Percentiles rank a stretch among this genome's conserved stretches.
phyloP scores from a whole-genome alignment of 2,888 invertebrate species.

The Cheilosia impressa region DNA sequence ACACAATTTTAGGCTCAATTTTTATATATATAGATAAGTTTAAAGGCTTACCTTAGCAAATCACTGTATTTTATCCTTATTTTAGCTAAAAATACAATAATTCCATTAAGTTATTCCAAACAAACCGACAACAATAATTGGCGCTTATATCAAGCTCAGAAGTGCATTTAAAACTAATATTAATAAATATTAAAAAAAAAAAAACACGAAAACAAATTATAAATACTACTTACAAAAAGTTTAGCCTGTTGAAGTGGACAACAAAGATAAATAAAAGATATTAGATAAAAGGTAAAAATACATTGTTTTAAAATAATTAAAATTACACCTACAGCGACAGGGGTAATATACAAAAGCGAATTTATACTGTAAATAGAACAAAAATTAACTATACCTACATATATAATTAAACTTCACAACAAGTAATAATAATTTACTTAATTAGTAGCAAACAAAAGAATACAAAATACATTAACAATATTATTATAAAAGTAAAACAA shows the following conservation, averaged over 20 bases:
- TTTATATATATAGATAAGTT: too few species aligned
- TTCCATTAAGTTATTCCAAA: slow-evolving; percentile 29
- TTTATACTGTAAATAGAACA: slow-evolving; percentile 73
- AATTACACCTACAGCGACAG: slow-evolving; percentile 53
- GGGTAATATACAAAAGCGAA: slow-evolving; percentile 69
- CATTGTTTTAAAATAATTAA: slow-evolving; percentile 49
- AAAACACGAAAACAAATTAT: not conserved
- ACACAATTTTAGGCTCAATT: too few species aligned
- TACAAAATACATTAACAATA: slow-evolving; percentile 23
- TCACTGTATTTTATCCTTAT: not conserved
- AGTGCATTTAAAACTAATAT: slow-evolving; percentile 70
- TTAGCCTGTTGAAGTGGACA: slow-evolving; percentile 59
- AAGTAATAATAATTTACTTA: slow-evolving; percentile 36
- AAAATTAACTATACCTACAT: slow-evolving; percentile 64
- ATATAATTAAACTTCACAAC: slow-evolving; percentile 45
- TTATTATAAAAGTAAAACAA: slow-evolving; percentile 26
- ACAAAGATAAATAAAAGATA: slow-evolving; percentile 18
- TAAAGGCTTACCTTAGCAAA: not conserved
- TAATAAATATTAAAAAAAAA: slow-evolving; percentile 23
- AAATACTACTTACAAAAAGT: slow-evolving; percentile 36
- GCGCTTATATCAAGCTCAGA: slow-evolving; percentile 80
- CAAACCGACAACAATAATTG: slow-evolving; percentile 82
- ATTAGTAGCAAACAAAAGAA: slow-evolving; percentile 33
- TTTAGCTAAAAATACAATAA: not conserved
- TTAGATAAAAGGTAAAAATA: slow-evolving; percentile 25